Conservation (phyloP, 2,888 invertebrate genomes). For the Tetanocera ferruginea region DNA sequence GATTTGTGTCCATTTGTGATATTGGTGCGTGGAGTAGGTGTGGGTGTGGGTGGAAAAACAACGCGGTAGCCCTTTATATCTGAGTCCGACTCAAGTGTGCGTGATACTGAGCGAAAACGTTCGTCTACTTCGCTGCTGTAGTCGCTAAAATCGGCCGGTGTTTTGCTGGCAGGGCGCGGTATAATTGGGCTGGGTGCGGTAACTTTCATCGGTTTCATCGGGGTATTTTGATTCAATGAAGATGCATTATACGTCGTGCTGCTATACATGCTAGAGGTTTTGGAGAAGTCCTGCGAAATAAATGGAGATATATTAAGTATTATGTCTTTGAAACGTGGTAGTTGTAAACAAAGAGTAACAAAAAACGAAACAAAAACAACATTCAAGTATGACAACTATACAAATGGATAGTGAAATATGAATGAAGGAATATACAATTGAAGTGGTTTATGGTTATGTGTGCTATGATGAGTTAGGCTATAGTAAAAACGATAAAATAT, state of each 20-base stretch:
- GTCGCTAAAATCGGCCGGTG: constrained; percentile 74
- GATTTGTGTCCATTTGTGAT: constrained; percentile 70
- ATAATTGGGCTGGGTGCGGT: constrained; percentile 71
- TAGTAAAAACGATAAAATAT: too few relatives aligned
- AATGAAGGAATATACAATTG: background rate
- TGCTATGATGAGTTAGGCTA: too few relatives aligned
- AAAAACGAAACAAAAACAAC: constrained; percentile 22
- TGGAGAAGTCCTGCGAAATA: constrained; percentile 70
- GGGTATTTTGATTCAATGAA: constrained; percentile 57
- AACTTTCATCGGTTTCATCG: constrained; percentile 49
- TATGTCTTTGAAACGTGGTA: background rate
- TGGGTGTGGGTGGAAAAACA: constrained; percentile 74
- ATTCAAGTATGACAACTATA: constrained; percentile 2
- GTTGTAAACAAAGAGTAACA: constrained; percentile 30
- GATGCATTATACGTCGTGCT: constrained; percentile 67
- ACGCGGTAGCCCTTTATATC: constrained; percentile 74
- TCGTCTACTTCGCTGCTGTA: constrained; percentile 81
- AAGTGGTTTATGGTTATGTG: background rate
- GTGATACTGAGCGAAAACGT: constrained; percentile 75
- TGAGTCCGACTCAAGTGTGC: constrained; percentile 72
- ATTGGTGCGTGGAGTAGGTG: constrained; percentile 70
- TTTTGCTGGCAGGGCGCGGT: constrained; percentile 70
- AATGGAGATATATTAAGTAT: background rate
- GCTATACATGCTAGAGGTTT: constrained; percentile 70
- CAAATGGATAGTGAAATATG: background rate